Conservation (phyloP, 2,888 invertebrate species). For the Cheiracanthium punctorium region DNA sequence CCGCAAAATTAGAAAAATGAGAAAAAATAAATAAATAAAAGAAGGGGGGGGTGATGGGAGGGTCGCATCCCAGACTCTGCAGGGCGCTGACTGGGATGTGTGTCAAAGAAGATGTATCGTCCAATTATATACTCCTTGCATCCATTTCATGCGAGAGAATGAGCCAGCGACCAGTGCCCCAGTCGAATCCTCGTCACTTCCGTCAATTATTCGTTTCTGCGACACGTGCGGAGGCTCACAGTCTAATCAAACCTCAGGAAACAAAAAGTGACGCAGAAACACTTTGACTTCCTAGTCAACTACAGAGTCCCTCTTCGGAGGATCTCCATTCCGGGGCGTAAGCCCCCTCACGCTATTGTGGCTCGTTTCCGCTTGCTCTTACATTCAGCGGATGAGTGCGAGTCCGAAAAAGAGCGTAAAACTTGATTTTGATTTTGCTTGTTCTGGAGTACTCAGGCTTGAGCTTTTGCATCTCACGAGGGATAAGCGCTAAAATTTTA, state of each 20-base stretch:
- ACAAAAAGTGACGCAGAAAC: constrained; percentile 37
- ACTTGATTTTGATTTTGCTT: too few species aligned
- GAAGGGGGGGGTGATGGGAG: neutral
- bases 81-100: constrained; percentile 39
- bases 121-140: constrained; percentile 65
- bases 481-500: too few species aligned
- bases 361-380: neutral
- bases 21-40: too few species aligned
- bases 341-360: constrained; percentile 14
- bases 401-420: too few species aligned
- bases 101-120: constrained; percentile 67
- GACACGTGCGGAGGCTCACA: constrained; percentile 20
- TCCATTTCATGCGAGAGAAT: constrained; percentile 50
- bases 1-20: too few species aligned
- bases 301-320: constrained; percentile 2
- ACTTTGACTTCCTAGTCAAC: constrained; percentile 15
- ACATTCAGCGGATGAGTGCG: too few species aligned
- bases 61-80: constrained; percentile 21
- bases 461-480: too few species aligned
- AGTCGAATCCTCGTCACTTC: constrained; percentile 63
- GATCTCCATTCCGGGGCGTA: neutral
- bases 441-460: too few species aligned
- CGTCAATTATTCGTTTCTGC: constrained; percentile 50
- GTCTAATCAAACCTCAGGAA: constrained; percentile 34
- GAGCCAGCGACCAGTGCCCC: constrained; percentile 2